phyloP scores from a whole-genome alignment of 2,888 invertebrate genomes.

The Norana najaformis region DNA sequence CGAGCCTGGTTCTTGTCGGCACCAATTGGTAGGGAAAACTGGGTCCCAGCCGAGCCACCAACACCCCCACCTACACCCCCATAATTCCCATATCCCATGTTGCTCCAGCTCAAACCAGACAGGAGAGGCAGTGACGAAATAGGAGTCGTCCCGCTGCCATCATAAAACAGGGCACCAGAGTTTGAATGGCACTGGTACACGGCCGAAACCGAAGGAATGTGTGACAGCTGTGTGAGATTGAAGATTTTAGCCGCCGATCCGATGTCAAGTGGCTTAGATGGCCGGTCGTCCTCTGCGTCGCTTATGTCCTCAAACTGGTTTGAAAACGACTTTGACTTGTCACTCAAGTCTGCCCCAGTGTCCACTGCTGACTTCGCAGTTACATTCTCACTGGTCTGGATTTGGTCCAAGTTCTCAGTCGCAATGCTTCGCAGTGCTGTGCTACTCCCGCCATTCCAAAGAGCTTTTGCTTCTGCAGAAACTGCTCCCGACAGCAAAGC shows the following conservation, averaged over 20 bases:
- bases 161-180: background rate
- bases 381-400: background rate
- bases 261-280: slow-evolving; percentile 19
- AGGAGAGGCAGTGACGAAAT: slow-evolving; percentile 14
- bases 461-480: background rate
- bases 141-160: background rate
- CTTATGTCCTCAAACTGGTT: slow-evolving; percentile 48
- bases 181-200: slow-evolving; percentile 18
- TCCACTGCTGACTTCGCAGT: background rate
- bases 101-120: slow-evolving; percentile 22
- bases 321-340: slow-evolving; percentile 40
- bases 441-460: background rate
- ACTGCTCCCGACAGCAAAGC: background rate
- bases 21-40: background rate
- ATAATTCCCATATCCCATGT: slow-evolving; percentile 10
- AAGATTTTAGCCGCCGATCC: slow-evolving; percentile 24
- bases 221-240: slow-evolving; percentile 14
- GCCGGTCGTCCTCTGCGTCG: slow-evolving; percentile 47
- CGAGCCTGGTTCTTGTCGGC: background rate
- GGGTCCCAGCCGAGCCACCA: background rate
- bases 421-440: background rate
- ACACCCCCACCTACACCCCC: background rate
- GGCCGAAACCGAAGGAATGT: slow-evolving; percentile 22
- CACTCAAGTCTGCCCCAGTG: background rate
- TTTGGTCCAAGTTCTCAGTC: background rate